These are phyloP conservation scores for Chloropsis cyanopogon DNA, from an alignment of 2,113 vertebrate genomes.

Conservation along the genomic window DNA sequence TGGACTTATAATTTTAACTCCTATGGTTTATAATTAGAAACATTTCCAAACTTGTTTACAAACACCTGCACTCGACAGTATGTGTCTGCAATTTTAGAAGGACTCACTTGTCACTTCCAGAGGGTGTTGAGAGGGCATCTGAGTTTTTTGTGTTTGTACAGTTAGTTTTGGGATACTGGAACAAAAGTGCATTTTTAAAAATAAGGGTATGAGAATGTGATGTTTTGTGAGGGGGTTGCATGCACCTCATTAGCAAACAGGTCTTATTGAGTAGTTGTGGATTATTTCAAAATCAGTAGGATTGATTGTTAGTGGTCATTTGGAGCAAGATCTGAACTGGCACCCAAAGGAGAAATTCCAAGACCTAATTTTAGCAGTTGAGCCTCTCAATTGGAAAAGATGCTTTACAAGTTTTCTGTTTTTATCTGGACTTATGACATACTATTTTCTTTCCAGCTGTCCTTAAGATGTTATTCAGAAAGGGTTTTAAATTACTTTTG, in stretches of 20 bases:
- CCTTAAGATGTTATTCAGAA: background rate
- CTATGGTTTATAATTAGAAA: conserved; percentile 72
- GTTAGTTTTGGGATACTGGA: background rate
- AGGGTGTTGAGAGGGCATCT: background rate
- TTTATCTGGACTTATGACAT: conserved; percentile 48
- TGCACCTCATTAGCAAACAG: background rate
- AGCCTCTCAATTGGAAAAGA: conserved; percentile 42
- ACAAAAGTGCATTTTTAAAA: background rate
- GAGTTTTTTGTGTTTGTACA: conserved; percentile 25
- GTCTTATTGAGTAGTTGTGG: background rate
- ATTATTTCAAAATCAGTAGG: background rate
- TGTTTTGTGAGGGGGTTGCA: background rate
- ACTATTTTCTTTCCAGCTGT: background rate
- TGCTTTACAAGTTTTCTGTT: conserved; percentile 58
- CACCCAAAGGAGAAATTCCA: conserved; percentile 54
- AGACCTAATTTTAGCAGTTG: conserved; percentile 60
- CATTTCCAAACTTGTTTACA: conserved; percentile 74
- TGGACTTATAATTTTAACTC: conserved; percentile 71
- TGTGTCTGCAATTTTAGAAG: conserved; percentile 55
- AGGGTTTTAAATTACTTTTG: background rate
- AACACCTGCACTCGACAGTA: conserved; percentile 61
- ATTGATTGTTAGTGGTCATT: conserved; percentile 35
- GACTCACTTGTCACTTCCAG: conserved; percentile 55
- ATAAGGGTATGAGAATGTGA: background rate
- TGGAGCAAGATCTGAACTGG: conserved; percentile 51